A percentile compares a stretch with the other conserved stretches of the same genome.
Conservation (phyloP, 2,797 vertebrate genomes). For the Sparidentex hasta region DNA sequence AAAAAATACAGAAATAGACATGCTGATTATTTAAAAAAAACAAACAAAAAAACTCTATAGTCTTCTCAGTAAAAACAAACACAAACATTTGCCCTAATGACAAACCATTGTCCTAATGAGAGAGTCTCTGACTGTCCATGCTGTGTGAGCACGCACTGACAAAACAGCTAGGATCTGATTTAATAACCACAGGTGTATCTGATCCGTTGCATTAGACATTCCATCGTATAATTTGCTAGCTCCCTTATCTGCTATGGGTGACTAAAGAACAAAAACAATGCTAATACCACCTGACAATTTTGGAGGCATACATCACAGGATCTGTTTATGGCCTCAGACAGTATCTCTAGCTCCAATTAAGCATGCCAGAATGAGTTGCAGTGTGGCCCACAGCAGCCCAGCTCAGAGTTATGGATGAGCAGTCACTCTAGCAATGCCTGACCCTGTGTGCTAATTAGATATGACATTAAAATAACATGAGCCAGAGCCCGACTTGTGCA, state of each 20-base stretch:
- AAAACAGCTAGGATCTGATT: conserved; percentile 68
- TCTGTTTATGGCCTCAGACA: conserved; percentile 82
- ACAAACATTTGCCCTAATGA: conserved; percentile 52
- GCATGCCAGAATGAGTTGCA: conserved; percentile 84
- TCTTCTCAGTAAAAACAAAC: conserved; percentile 18
- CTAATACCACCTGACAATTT: conserved; percentile 84
- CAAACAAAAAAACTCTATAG: conserved; percentile 11
- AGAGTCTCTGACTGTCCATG: conserved; percentile 35
- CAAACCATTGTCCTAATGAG: conserved; percentile 58
- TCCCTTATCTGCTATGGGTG: conserved; percentile 77
- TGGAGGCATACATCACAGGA: conserved; percentile 81
- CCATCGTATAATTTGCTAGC: conserved; percentile 73
- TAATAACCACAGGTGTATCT: conserved; percentile 74
- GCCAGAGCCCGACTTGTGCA: conserved; percentile 70
- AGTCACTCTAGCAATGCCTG: conserved; percentile 81
- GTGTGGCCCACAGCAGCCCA: conserved; percentile 76
- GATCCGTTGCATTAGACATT: conserved; percentile 65
- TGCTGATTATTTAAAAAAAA: conserved; percentile 18
- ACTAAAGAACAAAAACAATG: conserved; percentile 84
- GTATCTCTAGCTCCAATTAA: conserved; percentile 85
- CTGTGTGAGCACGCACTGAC: conserved; percentile 43
- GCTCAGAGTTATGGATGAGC: conserved; percentile 85
- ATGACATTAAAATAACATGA: conserved; percentile 85
- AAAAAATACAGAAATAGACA: conserved; percentile 14
- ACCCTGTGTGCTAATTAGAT: conserved; percentile 85